Evolutionary conservation across 2,888 invertebrate species (phyloP).

Genomic region (Tineola bisselliella): DNA sequence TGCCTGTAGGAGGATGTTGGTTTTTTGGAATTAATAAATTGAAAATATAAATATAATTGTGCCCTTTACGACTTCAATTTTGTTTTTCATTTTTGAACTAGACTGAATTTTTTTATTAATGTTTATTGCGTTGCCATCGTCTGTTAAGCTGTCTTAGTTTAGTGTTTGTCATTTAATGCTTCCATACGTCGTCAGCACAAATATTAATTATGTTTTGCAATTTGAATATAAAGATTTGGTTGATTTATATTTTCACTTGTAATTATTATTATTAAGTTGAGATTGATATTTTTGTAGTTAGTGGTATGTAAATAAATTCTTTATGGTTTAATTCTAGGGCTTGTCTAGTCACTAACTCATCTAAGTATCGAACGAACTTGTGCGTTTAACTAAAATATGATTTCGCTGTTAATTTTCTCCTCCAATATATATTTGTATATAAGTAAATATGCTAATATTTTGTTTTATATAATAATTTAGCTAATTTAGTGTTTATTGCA

Average conservation of each 20-base stretch:
- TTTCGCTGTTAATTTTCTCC: neutral
- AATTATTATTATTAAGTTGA: too few species aligned
- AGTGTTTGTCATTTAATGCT: too few species aligned
- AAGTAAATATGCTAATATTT: neutral
- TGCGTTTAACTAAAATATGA: neutral
- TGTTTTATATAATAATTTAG: neutral
- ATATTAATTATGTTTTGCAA: too few species aligned
- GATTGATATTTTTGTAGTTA: slow-evolving; percentile 23
- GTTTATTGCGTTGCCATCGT: slow-evolving; percentile 20
- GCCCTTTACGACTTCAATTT: too few species aligned
- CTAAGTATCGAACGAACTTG: too few species aligned
- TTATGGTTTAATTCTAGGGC: neutral
- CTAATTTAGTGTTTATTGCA: too few species aligned
- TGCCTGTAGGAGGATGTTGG: neutral
- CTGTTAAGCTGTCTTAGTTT: slow-evolving; percentile 19
- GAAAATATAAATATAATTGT: too few species aligned
- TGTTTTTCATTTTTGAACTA: neutral
- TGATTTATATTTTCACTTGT: too few species aligned
- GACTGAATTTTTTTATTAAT: slow-evolving; percentile 11
- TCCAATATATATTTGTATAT: neutral
- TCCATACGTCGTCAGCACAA: too few species aligned
- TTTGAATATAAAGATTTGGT: too few species aligned
- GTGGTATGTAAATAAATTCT: slow-evolving; percentile 29
- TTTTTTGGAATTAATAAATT: too few species aligned
- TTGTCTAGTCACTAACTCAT: neutral